Base-by-base conservation (phyloP, 2,888 invertebrate species). In the Eurytoma californica region DNA sequence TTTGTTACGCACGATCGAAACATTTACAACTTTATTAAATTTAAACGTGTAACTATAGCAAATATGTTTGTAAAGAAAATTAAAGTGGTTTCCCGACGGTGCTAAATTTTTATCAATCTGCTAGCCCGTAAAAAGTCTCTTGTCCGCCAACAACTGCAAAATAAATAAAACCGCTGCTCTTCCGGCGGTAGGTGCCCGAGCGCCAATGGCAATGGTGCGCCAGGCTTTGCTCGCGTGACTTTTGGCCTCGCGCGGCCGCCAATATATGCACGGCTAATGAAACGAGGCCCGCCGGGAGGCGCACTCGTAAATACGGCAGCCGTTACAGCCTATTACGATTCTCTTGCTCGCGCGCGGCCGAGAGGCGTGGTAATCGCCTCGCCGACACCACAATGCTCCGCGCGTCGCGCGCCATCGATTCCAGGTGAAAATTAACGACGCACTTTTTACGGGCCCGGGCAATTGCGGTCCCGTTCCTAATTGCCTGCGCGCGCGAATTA, bases 241-340 rank as follows among this genome's bases (percentile, higher is more conserved):
- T 53, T 53, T 53, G 53, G 53, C 53, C 53, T 53, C 53, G 53
- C 14, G 9, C 53, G 14, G 16, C 53, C 53, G 53, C 53, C n/a
- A 39, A 53, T 53, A 49, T 84, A 86, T 85, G 85, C 84, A 84
- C 85, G 83, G 83, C 79, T 87, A 87, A 88, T 86, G 86, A 86
- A 87, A 86, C 84, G 83, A 84, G 82, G 77, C 47, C 24, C 72
- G 77, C 75, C 77, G 80, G 80, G 85, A 84, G 39, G 39, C 39
- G 85, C 84, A 86, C 84, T 87, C 86, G 85, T 86, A 85, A 87
- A 88, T 85, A 85, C 83, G 67, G 69, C 69, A 73, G 84, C 86
- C 85, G 85, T 30, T n/a, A 85, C 85, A 85, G 82, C 85, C 63
- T 20, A 72, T 85, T 87, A 86, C 85, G 82, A 83, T 82, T 73